A percentile compares a stretch with the other conserved stretches of the same genome.
These are phyloP conservation scores for Trichechus manatus DNA, from an alignment of 2,113 vertebrate species.

Conservation along the genomic window DNA sequence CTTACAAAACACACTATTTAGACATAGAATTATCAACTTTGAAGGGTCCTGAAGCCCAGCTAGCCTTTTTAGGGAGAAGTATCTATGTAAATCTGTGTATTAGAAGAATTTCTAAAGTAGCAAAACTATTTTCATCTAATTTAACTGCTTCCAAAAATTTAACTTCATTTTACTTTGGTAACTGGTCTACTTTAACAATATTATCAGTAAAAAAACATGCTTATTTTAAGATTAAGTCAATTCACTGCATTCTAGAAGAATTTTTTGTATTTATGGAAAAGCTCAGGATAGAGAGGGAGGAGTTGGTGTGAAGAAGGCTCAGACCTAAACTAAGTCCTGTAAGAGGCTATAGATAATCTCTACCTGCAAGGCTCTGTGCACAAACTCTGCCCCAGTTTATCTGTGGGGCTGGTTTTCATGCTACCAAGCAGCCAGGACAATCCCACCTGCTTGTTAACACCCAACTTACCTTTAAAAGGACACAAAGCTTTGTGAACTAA, in stretches of 20 bases:
- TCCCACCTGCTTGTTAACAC: not conserved
- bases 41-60: not conserved
- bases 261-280: constrained; percentile 46
- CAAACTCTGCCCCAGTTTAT: not conserved
- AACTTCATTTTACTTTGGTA: constrained; percentile 11
- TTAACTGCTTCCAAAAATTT: constrained; percentile 38
- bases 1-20: constrained; percentile 20
- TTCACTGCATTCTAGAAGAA: not conserved
- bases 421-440: constrained; percentile 10
- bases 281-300: not conserved
- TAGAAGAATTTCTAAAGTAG: constrained; percentile 9
- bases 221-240: constrained; percentile 38
- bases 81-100: not conserved
- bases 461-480: not conserved
- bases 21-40: not conserved
- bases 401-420: not conserved
- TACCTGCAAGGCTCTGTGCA: not conserved
- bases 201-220: not conserved
- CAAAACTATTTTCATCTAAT: constrained; percentile 41
- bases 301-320: not conserved
- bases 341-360: not conserved
- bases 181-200: constrained; percentile 37
- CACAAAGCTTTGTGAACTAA: not conserved
- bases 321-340: constrained; percentile 2
- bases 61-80: constrained; percentile 36